phyloP scores from a whole-genome alignment of 2,888 invertebrate genomes.

The Furcula furcula region DNA sequence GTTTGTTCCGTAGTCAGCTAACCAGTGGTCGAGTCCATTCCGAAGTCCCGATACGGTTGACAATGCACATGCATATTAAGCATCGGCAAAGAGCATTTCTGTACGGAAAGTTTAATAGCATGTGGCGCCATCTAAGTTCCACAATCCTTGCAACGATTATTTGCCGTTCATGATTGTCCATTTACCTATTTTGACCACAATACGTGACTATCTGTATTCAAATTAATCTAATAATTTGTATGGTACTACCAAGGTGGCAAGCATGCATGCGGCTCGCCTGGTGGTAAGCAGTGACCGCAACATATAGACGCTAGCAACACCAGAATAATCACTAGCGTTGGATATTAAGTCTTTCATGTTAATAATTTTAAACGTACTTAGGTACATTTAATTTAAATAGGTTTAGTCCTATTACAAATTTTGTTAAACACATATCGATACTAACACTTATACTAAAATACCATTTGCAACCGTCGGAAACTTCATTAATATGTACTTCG shows the following conservation, averaged over 20 bases:
- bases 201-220: slow-evolving; percentile 6
- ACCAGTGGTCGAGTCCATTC: slow-evolving; percentile 59
- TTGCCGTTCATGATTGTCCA: slow-evolving; percentile 44
- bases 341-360: too few species aligned
- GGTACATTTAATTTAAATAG: too few species aligned
- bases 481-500: too few species aligned
- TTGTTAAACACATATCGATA: too few species aligned
- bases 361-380: too few species aligned
- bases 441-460: too few species aligned
- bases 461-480: too few species aligned
- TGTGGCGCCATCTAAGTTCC: slow-evolving; percentile 51
- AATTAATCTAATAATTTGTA: background rate
- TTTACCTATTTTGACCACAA: slow-evolving; percentile 43
- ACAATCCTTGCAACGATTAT: slow-evolving; percentile 62
- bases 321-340: background rate
- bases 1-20: slow-evolving; percentile 61
- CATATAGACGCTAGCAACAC: too few species aligned
- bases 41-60: slow-evolving; percentile 72
- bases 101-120: slow-evolving; percentile 72
- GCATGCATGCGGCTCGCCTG: too few species aligned
- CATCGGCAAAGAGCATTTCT: slow-evolving; percentile 60
- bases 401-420: too few species aligned
- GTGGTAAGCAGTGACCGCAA: too few species aligned
- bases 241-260: too few species aligned
- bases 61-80: slow-evolving; percentile 79